phyloP scores from a whole-genome alignment of 2,888 invertebrate species.

The Clunio marinus region DNA sequence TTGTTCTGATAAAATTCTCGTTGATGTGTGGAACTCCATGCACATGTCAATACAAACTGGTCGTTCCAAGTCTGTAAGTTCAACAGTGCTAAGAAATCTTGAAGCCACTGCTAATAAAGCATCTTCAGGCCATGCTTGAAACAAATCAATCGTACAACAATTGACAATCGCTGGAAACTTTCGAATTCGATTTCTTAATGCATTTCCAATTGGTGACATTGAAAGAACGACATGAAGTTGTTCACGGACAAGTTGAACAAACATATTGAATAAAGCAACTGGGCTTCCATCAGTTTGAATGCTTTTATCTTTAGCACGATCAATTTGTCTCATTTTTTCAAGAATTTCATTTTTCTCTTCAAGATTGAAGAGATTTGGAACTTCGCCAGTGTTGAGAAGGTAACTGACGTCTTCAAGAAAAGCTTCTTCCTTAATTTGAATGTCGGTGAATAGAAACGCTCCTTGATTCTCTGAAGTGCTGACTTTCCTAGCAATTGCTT shows the following conservation, averaged over 20 bases:
- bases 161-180: slow-evolving; percentile 92
- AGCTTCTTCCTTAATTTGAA: slow-evolving; percentile 90
- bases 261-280: slow-evolving; percentile 85
- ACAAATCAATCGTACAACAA: slow-evolving; percentile 95
- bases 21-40: slow-evolving; percentile 82
- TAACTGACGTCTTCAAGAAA: slow-evolving; percentile 92
- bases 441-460: slow-evolving; percentile 86
- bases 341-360: slow-evolving; percentile 88
- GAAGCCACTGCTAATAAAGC: slow-evolving; percentile 85
- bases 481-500: slow-evolving; percentile 71
- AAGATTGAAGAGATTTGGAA: slow-evolving; percentile 79
- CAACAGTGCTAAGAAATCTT: slow-evolving; percentile 73
- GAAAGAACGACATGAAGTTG: slow-evolving; percentile 85
- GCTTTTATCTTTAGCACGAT: slow-evolving; percentile 80
- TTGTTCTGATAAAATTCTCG: slow-evolving; percentile 64
- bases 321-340: slow-evolving; percentile 88
- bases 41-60: slow-evolving; percentile 81
- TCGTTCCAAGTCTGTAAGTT: slow-evolving; percentile 69
- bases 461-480: slow-evolving; percentile 80
- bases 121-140: slow-evolving; percentile 93
- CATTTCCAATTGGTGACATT: slow-evolving; percentile 88
- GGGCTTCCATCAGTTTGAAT: slow-evolving; percentile 89
- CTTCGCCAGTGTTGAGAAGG: slow-evolving; percentile 87
- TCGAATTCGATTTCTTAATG: slow-evolving; percentile 73
- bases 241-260: slow-evolving; percentile 79